Conservation (phyloP, 2,888 invertebrate species). For the Noctua comes region DNA sequence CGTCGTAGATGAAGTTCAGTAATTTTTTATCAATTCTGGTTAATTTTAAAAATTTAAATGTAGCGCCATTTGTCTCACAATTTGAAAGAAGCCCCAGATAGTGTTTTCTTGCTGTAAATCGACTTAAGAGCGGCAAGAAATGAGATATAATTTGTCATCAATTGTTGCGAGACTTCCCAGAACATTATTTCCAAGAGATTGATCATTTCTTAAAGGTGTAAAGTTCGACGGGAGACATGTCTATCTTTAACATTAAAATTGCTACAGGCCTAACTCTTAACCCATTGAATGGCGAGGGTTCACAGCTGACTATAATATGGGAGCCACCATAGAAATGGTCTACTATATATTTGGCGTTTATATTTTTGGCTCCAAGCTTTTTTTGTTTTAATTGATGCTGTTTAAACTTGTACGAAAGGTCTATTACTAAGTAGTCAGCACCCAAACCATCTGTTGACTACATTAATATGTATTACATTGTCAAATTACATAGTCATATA, state of each 20-base stretch:
- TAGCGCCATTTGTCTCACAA: neutral
- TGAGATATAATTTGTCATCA: neutral
- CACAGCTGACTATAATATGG: no score
- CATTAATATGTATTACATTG: no score
- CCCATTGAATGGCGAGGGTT: neutral
- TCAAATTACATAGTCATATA: no score
- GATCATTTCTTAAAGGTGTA: neutral
- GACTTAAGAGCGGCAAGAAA: neutral
- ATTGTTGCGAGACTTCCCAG: neutral
- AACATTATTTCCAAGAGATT: neutral
- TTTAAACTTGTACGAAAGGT: no score
- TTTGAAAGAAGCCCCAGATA: neutral
- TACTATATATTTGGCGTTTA: no score
- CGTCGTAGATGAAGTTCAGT: slow-evolving; percentile 4
- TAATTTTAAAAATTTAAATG: neutral
- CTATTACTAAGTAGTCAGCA: no score
- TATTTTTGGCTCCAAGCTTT: no score
- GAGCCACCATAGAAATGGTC: no score
- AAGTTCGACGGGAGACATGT: neutral
- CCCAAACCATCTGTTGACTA: no score
- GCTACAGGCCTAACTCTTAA: neutral
- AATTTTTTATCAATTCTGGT: neutral
- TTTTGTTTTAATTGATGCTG: no score
- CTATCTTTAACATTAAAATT: neutral
- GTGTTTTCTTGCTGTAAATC: neutral